Evolutionary conservation across 1,140 invertebrate genomes (phyloP), one percentile per base, ranked within the genome.

Genomic region (Chionoecetes opilio): DNA sequence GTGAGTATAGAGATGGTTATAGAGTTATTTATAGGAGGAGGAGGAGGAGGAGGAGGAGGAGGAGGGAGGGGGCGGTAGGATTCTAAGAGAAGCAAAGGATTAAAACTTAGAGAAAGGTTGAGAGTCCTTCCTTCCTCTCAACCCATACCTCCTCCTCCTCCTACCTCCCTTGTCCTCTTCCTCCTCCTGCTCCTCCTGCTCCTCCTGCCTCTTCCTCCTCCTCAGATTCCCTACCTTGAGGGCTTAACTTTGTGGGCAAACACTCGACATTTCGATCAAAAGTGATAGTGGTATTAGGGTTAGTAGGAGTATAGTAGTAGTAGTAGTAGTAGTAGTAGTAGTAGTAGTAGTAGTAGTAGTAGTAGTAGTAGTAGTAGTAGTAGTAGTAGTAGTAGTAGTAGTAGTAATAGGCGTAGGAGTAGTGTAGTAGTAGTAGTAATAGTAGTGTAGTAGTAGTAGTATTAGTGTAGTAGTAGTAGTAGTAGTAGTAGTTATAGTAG

Each of bases 331-430:
- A 87, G 85, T 87, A 87, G 85, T 87, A 87, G 85, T 87, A 87
- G 85, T 87, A 87, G 85, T 87, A 87, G 85, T 87, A 87, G 85
- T 87, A 87, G 85, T 34, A 87, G 85, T 87, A 87, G 85, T 87
- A 87, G 37, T 87, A 87, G 88, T 90, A 41, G 41, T 90, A 41
- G 41, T 90, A 53, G 88, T 46, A 46, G 88, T 38, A 31, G 88
- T 38, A 41, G 88, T 90, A 53, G 88, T 90, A 31, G 88, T 90
- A 41, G 88, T 90, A 46, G 88, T 46, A 53, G 37, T 41, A 41
- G 88, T 46, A 29, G 88, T 21, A 41, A 29, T 90, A 53, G 41
- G 6, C n/a, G 88, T 3, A 41, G 85, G 26, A 35, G 85, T 87
- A 87, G 31, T 87, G 41, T 90, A 53, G 41, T 46, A 41, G 88